phyloP scores from a whole-genome alignment of 2,888 invertebrate genomes.

The Strigamia crassipes region DNA sequence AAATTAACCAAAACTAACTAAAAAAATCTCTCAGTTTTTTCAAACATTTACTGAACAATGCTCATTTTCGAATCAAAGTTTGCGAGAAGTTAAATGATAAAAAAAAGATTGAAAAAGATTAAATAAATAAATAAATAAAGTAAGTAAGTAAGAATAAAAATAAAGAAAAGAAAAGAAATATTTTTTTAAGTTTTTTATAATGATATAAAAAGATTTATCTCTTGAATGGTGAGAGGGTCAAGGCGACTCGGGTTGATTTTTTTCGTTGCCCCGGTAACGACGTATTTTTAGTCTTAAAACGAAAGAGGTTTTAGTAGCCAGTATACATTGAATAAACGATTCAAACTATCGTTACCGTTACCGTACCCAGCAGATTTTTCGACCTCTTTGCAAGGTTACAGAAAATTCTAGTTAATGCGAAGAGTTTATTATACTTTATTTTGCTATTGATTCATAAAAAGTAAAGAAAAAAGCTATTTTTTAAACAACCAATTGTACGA shows the following conservation, averaged over 20 bases:
- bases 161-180: not conserved
- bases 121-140: not conserved
- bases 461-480: slow-evolving; percentile 48
- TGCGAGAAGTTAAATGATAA: not conserved
- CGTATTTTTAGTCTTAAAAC: not conserved
- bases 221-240: slow-evolving; percentile 42
- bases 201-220: not conserved
- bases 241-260: not conserved
- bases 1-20: not conserved
- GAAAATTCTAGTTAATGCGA: slow-evolving; percentile 44
- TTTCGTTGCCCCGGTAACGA: slow-evolving; percentile 16
- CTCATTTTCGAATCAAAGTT: slow-evolving; percentile 7
- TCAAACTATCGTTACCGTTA: too few relatives aligned
- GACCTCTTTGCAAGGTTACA: slow-evolving; percentile 14
- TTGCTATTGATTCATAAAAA: slow-evolving; percentile 49
- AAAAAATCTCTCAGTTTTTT: not conserved
- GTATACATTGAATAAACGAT: not conserved
- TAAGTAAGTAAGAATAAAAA: too few relatives aligned
- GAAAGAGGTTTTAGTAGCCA: slow-evolving; percentile 7
- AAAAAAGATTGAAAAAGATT: not conserved
- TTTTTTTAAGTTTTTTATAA: slow-evolving; percentile 25
- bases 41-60: slow-evolving; percentile 33
- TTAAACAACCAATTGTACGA: slow-evolving; percentile 44
- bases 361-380: not conserved
- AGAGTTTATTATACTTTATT: slow-evolving; percentile 50